Conservation (phyloP, 2,797 vertebrate species). For the Kryptolebias ocellatus region DNA sequence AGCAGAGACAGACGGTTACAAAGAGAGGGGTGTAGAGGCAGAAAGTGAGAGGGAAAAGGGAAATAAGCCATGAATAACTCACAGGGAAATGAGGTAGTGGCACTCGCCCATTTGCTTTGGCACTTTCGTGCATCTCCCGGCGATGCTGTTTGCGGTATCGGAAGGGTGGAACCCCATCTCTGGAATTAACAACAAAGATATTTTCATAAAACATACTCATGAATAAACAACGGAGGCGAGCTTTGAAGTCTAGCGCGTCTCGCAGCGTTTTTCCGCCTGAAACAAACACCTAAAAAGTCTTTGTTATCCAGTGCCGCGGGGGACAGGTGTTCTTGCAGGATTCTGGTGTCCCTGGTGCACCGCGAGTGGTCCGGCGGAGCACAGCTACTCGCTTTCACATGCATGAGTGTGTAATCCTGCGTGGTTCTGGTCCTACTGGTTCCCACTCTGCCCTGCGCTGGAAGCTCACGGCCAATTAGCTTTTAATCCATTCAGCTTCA, state of each 20-base stretch:
- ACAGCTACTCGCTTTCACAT: slow-evolving; percentile 45
- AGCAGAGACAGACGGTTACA: slow-evolving; percentile 66
- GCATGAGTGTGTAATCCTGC: slow-evolving; percentile 47
- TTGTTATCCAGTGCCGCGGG: slow-evolving; percentile 42
- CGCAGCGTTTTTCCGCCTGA: slow-evolving; percentile 24
- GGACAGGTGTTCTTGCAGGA: slow-evolving; percentile 46
- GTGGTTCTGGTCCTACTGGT: slow-evolving; percentile 67
- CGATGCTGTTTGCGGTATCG: slow-evolving; percentile 94
- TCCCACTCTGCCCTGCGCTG: slow-evolving; percentile 68
- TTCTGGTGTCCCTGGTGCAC: slow-evolving; percentile 42
- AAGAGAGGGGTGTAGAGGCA: slow-evolving; percentile 57
- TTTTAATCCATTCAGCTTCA: slow-evolving; percentile 84
- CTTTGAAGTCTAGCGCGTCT: slow-evolving; percentile 55
- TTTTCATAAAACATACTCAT: slow-evolving; percentile 66
- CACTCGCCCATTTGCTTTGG: slow-evolving; percentile 97
- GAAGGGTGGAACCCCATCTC: slow-evolving; percentile 95
- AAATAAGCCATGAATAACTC: slow-evolving; percentile 81
- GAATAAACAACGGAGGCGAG: slow-evolving; percentile 65
- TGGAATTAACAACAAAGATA: slow-evolving; percentile 77
- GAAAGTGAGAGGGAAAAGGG: slow-evolving; percentile 44
- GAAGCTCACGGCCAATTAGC: slow-evolving; percentile 76
- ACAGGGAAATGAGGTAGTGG: slow-evolving; percentile 99
- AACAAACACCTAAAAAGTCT: slow-evolving; percentile 45
- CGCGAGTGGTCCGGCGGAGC: slow-evolving; percentile 57
- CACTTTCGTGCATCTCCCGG: slow-evolving; percentile 97